phyloP scores from a whole-genome alignment of 2,797 vertebrate species.

The Bovichtus variegatus region DNA sequence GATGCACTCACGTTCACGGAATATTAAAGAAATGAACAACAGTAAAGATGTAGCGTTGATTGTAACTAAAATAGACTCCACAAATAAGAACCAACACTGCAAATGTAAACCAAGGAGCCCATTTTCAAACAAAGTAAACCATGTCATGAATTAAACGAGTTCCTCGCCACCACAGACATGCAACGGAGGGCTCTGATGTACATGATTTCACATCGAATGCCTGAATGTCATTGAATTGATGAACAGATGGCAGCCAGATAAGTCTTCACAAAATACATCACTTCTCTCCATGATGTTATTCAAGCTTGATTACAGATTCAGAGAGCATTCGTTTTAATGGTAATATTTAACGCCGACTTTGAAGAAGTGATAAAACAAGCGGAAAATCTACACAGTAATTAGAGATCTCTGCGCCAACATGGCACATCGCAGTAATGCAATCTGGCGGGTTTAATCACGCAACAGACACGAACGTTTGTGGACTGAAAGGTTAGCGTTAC shows the following conservation, averaged over 20 bases:
- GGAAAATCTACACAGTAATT: not conserved
- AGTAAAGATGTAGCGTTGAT: not conserved
- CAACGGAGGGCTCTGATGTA: conserved; percentile 2
- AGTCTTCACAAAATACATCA: conserved; percentile 1
- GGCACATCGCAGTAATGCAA: not conserved
- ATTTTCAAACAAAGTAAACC: conserved; percentile 31
- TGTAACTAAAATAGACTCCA: not conserved
- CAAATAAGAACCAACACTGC: not conserved
- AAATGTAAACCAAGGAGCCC: too few relatives aligned
- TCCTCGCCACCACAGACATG: conserved; percentile 3
- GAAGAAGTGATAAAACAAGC: not conserved
- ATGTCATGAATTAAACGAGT: conserved; percentile 21
- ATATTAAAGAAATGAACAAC: not conserved
- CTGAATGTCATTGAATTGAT: not conserved
- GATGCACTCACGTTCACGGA: too few relatives aligned
- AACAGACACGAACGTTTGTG: not conserved
- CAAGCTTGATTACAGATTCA: not conserved
- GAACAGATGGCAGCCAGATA: conserved; percentile 55
- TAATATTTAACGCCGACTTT: not conserved
- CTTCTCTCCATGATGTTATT: not conserved
- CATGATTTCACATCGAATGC: conserved; percentile 31
- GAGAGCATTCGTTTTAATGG: not conserved
- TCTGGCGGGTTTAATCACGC: not conserved
- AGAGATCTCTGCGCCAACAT: not conserved
- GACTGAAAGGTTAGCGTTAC: too few relatives aligned